A percentile compares a stretch with the other conserved stretches of the same genome.
phyloP scores from a whole-genome alignment of 2,797 vertebrate genomes.

The Etheostoma perlongum region DNA sequence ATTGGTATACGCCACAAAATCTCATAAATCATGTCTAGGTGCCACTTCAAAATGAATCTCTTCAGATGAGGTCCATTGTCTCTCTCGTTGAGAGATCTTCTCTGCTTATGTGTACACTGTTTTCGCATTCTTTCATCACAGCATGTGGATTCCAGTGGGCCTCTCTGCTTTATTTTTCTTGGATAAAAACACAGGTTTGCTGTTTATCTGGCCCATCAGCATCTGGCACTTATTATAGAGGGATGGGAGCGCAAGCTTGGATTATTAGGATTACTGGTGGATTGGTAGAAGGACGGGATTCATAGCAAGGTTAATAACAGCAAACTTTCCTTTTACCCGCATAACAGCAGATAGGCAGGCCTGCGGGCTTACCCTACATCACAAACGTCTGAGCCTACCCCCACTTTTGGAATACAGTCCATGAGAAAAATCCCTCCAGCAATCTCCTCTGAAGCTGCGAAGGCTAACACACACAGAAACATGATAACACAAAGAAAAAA shows the following conservation, averaged over 20 bases:
- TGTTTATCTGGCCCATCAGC: constrained; percentile 82
- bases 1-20: background rate
- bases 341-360: constrained; percentile 60
- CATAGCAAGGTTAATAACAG: constrained; percentile 80
- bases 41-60: constrained; percentile 36
- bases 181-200: constrained; percentile 80
- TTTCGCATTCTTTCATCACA: constrained; percentile 80
- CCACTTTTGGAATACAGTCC: constrained; percentile 52
- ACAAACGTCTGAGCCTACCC: constrained; percentile 57
- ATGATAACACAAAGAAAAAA: constrained; percentile 2
- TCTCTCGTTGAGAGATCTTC: constrained; percentile 52
- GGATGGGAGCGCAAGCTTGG: constrained; percentile 75
- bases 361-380: constrained; percentile 63
- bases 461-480: constrained; percentile 19
- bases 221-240: constrained; percentile 83
- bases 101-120: constrained; percentile 59
- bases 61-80: constrained; percentile 30
- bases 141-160: constrained; percentile 74
- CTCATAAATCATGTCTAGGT: constrained; percentile 5
- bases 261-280: constrained; percentile 83
- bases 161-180: constrained; percentile 81
- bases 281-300: constrained; percentile 74
- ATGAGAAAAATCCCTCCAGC: constrained; percentile 60
- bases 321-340: constrained; percentile 68
- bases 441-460: constrained; percentile 54